Conservation (phyloP, 2,888 invertebrate genomes). For the Standfussiana lucernea region DNA sequence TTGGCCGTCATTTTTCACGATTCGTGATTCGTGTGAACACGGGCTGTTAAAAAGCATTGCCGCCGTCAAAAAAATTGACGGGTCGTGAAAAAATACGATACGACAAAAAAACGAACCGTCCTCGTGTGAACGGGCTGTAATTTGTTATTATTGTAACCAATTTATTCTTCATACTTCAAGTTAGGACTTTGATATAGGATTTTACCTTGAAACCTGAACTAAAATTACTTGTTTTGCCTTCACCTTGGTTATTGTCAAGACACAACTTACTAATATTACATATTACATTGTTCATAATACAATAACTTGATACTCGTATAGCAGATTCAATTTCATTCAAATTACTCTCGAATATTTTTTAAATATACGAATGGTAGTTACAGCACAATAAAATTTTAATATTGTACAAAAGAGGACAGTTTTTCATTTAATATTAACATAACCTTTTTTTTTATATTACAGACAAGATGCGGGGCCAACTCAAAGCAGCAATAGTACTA, state of each 20-base stretch:
- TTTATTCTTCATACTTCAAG: not conserved
- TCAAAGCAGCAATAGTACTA: constrained; percentile 71
- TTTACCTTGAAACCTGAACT: not conserved
- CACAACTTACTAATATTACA: not conserved
- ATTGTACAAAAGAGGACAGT: not conserved
- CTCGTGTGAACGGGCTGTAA: too few species aligned
- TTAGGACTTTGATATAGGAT: constrained; percentile 13
- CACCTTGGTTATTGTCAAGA: constrained; percentile 6
- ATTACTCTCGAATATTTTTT: not conserved
- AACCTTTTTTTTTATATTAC: constrained; percentile 69
- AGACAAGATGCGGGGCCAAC: constrained; percentile 79
- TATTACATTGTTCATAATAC: not conserved
- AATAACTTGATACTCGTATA: not conserved
- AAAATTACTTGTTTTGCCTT: not conserved
- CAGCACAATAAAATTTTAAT: not conserved
- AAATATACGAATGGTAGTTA: not conserved
- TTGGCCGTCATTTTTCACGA: too few species aligned
- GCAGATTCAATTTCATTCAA: not conserved
- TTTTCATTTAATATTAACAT: not conserved
- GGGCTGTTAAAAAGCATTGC: too few species aligned
- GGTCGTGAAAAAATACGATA: too few species aligned
- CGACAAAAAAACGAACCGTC: too few species aligned
- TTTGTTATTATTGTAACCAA: not conserved
- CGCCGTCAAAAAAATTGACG: too few species aligned
- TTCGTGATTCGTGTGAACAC: too few species aligned